Conservation (phyloP, 1,140 invertebrate genomes). For the Papilio helenus region DNA sequence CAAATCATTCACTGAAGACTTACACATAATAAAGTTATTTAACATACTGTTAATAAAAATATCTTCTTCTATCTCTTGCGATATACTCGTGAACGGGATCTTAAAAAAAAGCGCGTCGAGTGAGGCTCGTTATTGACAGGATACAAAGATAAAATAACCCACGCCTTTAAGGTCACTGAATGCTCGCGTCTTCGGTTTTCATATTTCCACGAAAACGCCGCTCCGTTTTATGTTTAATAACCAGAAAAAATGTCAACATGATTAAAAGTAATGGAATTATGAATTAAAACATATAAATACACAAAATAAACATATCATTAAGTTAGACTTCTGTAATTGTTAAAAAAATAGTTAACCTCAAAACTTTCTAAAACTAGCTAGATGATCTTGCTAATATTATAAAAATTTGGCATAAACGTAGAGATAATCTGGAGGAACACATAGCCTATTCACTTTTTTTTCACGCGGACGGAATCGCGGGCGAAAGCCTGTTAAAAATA, state of each 20-base stretch:
- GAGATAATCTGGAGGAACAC: no score
- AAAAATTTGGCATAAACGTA: no score
- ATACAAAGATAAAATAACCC: slow-evolving; percentile 26
- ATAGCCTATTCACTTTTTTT: no score
- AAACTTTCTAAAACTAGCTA: no score
- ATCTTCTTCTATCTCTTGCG: neutral
- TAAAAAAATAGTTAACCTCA: no score
- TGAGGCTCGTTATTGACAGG: slow-evolving; percentile 11
- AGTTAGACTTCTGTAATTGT: no score
- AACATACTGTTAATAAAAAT: neutral
- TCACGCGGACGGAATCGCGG: no score
- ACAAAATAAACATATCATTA: neutral
- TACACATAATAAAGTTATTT: neutral
- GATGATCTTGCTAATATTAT: no score
- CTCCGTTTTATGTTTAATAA: neutral
- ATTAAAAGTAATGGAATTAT: neutral
- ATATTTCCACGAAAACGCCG: slow-evolving; percentile 29
- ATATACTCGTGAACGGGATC: neutral
- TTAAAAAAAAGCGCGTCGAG: slow-evolving; percentile 7
- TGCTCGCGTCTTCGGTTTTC: slow-evolving; percentile 14
- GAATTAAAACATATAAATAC: neutral
- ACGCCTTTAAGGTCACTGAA: slow-evolving; percentile 5
- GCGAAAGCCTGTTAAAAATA: no score
- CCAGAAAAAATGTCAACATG: neutral
- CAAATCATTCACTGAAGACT: neutral